Conservation (phyloP, 2,113 vertebrate species). For the Pantherophis guttatus region DNA sequence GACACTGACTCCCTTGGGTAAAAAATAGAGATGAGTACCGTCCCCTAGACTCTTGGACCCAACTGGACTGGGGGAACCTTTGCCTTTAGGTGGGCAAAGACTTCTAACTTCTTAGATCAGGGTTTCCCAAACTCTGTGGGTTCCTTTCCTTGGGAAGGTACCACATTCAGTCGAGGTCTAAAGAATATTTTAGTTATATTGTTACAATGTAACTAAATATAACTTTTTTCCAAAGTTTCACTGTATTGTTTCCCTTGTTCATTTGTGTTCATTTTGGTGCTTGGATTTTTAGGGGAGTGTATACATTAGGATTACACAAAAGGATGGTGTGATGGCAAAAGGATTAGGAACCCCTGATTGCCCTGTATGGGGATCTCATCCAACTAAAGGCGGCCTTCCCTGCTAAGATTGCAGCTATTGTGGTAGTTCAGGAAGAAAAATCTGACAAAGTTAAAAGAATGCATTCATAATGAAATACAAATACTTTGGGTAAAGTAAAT, state of each 20-base stretch:
- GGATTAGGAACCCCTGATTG: background rate
- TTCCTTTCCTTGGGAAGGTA: background rate
- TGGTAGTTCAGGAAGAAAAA: background rate
- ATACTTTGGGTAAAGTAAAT: background rate
- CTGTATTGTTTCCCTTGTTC: background rate
- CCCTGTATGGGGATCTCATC: background rate
- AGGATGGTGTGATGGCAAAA: background rate
- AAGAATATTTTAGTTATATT: background rate
- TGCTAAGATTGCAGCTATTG: background rate
- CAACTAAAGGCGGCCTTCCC: background rate
- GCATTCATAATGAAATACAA: background rate
- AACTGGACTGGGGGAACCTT: background rate
- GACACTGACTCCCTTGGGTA: background rate
- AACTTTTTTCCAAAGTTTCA: background rate
- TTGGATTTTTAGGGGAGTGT: background rate
- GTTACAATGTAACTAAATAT: background rate
- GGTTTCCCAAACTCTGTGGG: background rate
- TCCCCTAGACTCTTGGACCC: background rate
- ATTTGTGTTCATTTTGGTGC: background rate
- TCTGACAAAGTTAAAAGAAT: background rate
- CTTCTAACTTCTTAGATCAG: background rate
- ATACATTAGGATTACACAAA: background rate
- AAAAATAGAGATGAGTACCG: background rate
- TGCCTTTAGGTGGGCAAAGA: background rate
- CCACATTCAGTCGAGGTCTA: background rate